Evolutionary conservation across 2,797 vertebrate genomes (phyloP).

Genomic region (Diplodus sargus): DNA sequence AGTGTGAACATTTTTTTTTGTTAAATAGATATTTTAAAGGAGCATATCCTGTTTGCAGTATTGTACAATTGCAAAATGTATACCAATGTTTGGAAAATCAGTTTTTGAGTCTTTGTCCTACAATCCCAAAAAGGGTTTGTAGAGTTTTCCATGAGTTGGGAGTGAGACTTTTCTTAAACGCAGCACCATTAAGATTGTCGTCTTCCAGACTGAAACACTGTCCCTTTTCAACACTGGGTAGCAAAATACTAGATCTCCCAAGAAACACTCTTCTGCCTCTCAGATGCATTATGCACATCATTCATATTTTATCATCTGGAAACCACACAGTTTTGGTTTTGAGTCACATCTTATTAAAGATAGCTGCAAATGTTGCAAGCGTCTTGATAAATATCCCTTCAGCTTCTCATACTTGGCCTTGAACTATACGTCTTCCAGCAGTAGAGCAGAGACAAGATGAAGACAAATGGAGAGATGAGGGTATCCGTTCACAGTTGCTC

Average conservation of each 20-base stretch:
- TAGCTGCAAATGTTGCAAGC: no score
- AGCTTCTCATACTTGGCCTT: not conserved
- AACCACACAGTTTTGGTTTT: not conserved
- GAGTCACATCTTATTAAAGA: not conserved
- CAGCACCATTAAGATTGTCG: no score
- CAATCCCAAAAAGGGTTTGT: no score
- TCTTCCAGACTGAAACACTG: not conserved
- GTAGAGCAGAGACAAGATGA: not conserved
- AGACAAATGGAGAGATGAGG: not conserved
- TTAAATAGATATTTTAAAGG: not conserved
- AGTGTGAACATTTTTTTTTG: no score
- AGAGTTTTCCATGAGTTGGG: no score
- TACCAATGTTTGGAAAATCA: no score
- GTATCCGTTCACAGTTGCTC: slow-evolving; percentile 4
- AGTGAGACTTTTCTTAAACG: no score
- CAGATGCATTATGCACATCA: not conserved
- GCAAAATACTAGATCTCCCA: not conserved
- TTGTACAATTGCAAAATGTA: no score
- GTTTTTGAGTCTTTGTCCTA: no score
- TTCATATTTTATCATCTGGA: slow-evolving; percentile 3
- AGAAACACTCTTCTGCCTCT: not conserved
- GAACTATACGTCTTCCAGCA: not conserved
- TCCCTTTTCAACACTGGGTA: not conserved
- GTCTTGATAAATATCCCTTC: not conserved
- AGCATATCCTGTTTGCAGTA: no score